Evolutionary conservation across 2,797 vertebrate genomes (phyloP).

Genomic region (Cyprinella venusta): DNA sequence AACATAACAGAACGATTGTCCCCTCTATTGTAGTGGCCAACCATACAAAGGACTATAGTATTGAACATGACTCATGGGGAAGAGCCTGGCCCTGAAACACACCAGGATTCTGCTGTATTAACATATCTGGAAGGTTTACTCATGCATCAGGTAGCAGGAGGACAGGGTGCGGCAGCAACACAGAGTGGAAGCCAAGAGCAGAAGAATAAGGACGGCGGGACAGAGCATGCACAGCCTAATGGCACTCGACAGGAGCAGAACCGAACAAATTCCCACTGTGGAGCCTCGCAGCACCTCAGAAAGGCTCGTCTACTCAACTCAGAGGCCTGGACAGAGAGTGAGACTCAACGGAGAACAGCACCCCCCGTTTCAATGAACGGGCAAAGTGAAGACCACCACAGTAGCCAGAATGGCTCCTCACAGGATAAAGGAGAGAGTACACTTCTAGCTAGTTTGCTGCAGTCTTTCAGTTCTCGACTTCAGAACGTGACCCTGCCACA

Average conservation of each 20-base stretch:
- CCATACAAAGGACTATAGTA: conserved; percentile 82
- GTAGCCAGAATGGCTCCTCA: conserved; percentile 87
- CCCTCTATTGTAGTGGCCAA: conserved; percentile 77
- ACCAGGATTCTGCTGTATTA: conserved; percentile 99
- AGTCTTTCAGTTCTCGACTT: conserved; percentile 97
- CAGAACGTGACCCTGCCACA: conserved; percentile 97
- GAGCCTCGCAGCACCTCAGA: conserved; percentile 93
- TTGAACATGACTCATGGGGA: conserved; percentile 99
- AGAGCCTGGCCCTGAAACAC: conserved; percentile 99
- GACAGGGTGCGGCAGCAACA: conserved; percentile 90
- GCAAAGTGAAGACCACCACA: conserved; percentile 87
- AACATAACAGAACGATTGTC: conserved; percentile 39
- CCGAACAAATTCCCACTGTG: conserved; percentile 80
- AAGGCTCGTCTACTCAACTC: conserved; percentile 95
- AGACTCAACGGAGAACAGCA: conserved; percentile 85
- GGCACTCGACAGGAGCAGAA: conserved; percentile 79
- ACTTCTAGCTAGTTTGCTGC: conserved; percentile 94
- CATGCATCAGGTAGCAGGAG: conserved; percentile 99
- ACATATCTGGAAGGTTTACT: conserved; percentile 99
- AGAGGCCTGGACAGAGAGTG: conserved; percentile 91
- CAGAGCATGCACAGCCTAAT: conserved; percentile 84
- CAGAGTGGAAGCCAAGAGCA: conserved; percentile 89
- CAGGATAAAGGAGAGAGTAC: conserved; percentile 91
- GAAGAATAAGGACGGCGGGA: conserved; percentile 84
- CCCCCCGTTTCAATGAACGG: conserved; percentile 87